These are phyloP conservation scores for Eueremaeus valkanovi DNA, from an alignment of 2,888 invertebrate genomes.

Conservation along the genomic window DNA sequence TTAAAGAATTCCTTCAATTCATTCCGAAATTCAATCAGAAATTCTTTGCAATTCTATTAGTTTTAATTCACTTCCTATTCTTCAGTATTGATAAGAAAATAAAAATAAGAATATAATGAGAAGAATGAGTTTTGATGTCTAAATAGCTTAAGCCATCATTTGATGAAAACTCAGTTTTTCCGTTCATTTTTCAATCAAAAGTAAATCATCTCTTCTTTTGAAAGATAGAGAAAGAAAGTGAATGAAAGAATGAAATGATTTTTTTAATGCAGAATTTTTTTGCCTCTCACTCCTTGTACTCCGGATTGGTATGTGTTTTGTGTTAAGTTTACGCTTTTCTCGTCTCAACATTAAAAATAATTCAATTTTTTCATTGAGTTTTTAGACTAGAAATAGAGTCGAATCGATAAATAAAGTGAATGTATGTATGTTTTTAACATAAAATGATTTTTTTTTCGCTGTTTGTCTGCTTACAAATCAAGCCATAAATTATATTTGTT, in stretches of 20 bases:
- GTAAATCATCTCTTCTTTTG: constrained; percentile 1
- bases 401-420: constrained; percentile 22
- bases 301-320: too few species aligned
- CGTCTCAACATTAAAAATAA: not conserved
- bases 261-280: not conserved
- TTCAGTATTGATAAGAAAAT: not conserved
- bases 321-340: constrained; percentile 5
- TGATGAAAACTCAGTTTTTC: not conserved
- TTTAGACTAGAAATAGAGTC: not conserved
- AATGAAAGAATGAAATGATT: not conserved
- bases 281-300: not conserved
- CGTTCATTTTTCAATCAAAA: not conserved
- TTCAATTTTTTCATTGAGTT: constrained; percentile 2
- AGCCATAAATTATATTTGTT: constrained; percentile 5
- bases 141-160: not conserved
- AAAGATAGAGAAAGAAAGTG: not conserved
- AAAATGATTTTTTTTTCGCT: not conserved
- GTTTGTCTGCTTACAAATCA: constrained; percentile 10
- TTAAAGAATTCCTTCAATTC: too few species aligned
- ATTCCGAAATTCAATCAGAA: too few species aligned
- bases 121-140: not conserved
- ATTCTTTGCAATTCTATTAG: not conserved
- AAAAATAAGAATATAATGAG: not conserved
- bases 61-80: not conserved
- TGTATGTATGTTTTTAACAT: not conserved